A percentile compares a stretch with the other conserved stretches of the same genome.
Evolutionary conservation across 1,140 invertebrate species (phyloP).

Genomic region (Tachypleus tridentatus): DNA sequence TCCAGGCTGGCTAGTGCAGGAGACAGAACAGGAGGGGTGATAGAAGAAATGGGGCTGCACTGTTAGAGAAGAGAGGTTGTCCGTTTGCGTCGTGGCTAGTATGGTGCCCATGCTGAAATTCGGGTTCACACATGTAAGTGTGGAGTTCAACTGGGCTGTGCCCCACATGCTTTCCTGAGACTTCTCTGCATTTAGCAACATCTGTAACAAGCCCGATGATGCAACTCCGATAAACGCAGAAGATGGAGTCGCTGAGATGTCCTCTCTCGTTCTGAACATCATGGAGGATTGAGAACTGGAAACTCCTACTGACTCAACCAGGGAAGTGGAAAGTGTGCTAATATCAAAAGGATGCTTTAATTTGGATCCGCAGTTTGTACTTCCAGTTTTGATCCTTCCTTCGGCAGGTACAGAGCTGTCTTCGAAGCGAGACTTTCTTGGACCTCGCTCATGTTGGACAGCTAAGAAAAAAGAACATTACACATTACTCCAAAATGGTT

Average conservation of each 20-base stretch:
- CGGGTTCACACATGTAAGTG: too few relatives aligned
- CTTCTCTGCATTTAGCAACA: constrained; percentile 73
- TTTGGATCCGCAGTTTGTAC: constrained; percentile 27
- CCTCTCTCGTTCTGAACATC: constrained; percentile 1
- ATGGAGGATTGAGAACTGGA: constrained; percentile 1
- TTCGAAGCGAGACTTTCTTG: constrained; percentile 33
- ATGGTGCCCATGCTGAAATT: too few relatives aligned
- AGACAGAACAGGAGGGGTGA: not conserved
- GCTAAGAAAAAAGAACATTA: constrained; percentile 28
- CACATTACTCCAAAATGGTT: too few relatives aligned
- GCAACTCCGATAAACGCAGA: not conserved
- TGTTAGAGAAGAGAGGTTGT: not conserved
- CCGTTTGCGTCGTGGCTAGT: too few relatives aligned
- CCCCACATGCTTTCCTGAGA: constrained; percentile 72
- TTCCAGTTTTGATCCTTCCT: too few relatives aligned
- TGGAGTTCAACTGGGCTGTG: not conserved
- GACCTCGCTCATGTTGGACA: constrained; percentile 46
- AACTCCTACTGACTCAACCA: constrained; percentile 1
- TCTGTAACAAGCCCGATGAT: constrained; percentile 49
- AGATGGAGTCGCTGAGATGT: too few relatives aligned
- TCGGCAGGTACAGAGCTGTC: too few relatives aligned
- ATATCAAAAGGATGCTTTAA: constrained; percentile 24
- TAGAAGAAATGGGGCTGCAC: not conserved
- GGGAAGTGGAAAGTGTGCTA: not conserved
- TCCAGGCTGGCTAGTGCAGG: not conserved